Conservation (phyloP, 2,113 vertebrate species). For the Colinus virginianus region DNA sequence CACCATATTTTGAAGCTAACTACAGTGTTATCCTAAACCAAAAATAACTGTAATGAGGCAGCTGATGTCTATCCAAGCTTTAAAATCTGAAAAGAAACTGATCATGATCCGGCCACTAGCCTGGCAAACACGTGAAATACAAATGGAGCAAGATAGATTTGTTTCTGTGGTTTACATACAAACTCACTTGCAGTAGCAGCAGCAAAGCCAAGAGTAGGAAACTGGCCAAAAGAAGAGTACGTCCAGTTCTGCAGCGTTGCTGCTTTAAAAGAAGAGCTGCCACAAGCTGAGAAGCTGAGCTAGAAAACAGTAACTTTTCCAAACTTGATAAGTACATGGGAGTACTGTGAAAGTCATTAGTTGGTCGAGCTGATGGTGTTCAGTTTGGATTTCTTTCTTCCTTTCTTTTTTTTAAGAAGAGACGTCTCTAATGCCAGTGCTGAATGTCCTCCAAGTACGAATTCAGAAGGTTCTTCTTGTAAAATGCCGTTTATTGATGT, state of each 20-base stretch:
- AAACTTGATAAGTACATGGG: neutral
- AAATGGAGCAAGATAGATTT: neutral
- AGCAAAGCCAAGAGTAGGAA: slow-evolving; percentile 38
- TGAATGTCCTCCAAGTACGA: neutral
- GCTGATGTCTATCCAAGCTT: neutral
- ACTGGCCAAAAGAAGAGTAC: neutral
- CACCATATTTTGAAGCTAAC: neutral
- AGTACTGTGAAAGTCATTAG: neutral
- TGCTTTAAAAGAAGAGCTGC: slow-evolving; percentile 1
- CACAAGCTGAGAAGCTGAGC: neutral
- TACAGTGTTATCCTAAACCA: neutral
- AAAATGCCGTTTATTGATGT: neutral
- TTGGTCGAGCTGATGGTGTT: neutral
- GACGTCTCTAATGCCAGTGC: neutral
- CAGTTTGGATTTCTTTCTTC: neutral
- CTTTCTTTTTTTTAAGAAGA: neutral
- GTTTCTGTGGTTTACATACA: slow-evolving; percentile 8
- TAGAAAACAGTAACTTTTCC: slow-evolving; percentile 7
- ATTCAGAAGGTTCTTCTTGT: neutral
- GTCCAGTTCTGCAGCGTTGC: neutral
- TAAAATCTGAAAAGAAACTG: neutral
- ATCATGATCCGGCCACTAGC: slow-evolving; percentile 13
- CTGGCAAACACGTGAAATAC: slow-evolving; percentile 24
- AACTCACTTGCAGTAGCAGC: neutral
- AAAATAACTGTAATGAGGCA: slow-evolving; percentile 20